Conservation (phyloP, 1,140 invertebrate species). For the Lepidurus couesii region DNA sequence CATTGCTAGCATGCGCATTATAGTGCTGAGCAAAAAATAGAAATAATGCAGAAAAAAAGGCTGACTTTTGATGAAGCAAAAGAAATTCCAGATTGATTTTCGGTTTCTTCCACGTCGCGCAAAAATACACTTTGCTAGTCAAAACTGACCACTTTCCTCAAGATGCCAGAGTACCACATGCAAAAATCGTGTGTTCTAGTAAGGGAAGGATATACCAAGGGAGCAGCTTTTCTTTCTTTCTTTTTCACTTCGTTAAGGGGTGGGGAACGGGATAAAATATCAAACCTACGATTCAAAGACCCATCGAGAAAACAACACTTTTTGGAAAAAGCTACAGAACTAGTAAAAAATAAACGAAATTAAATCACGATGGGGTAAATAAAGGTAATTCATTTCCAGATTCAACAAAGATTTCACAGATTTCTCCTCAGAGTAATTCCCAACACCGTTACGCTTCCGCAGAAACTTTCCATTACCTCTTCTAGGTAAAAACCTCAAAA, state of each 20-base stretch:
- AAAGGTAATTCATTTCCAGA: constrained; percentile 22
- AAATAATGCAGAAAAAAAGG: not conserved
- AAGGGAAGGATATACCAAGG: too few relatives aligned
- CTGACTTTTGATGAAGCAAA: not conserved
- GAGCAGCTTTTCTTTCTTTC: too few relatives aligned
- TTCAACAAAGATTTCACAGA: constrained; percentile 16
- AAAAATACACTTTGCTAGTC: too few relatives aligned
- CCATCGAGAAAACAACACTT: too few relatives aligned
- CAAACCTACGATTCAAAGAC: too few relatives aligned
- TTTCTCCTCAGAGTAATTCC: not conserved
- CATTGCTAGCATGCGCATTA: not conserved
- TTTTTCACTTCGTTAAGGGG: too few relatives aligned
- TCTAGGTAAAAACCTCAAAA: not conserved
- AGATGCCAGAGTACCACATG: too few relatives aligned
- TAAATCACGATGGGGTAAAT: not conserved
- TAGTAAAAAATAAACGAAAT: constrained; percentile 1
- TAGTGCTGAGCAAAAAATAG: not conserved
- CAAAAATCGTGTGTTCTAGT: too few relatives aligned
- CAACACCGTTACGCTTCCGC: constrained; percentile 5
- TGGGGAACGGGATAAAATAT: too few relatives aligned
- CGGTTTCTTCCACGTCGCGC: not conserved
- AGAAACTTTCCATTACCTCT: not conserved
- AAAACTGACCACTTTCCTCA: too few relatives aligned
- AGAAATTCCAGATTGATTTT: not conserved
- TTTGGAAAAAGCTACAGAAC: not conserved